These are phyloP conservation scores for Carpatolechia fugitivella DNA, from an alignment of 2,888 invertebrate genomes.

Conservation along the genomic window DNA sequence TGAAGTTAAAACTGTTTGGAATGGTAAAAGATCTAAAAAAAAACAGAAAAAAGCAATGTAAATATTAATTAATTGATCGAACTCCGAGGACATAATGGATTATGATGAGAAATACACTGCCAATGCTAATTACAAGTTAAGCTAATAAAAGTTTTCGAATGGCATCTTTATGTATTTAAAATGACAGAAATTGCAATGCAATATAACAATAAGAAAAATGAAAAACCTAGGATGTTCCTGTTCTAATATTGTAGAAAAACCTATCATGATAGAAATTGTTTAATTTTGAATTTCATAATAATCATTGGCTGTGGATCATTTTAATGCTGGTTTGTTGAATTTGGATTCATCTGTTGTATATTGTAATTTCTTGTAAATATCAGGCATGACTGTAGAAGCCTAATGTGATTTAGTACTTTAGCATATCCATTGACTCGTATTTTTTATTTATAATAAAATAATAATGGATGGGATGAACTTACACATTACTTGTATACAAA, in stretches of 20 bases:
- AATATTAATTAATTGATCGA: not conserved
- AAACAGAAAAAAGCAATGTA: not conserved
- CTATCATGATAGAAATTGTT: not conserved
- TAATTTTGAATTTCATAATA: slow-evolving; percentile 16
- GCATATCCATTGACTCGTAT: slow-evolving; percentile 45
- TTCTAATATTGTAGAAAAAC: not conserved
- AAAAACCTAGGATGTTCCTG: not conserved
- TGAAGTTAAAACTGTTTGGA: not conserved
- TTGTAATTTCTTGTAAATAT: slow-evolving; percentile 15
- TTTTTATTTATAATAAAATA: slow-evolving; percentile 26
- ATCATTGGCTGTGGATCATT: slow-evolving; percentile 35
- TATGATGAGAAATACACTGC: not conserved
- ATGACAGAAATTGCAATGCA: slow-evolving; percentile 1
- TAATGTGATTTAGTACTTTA: slow-evolving; percentile 55
- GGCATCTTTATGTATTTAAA: too few relatives aligned
- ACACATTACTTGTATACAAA: slow-evolving; percentile 21
- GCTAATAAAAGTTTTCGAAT: too few relatives aligned
- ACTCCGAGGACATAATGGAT: not conserved
- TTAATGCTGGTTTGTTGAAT: slow-evolving; percentile 3
- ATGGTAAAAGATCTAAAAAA: too few relatives aligned
- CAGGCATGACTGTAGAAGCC: slow-evolving; percentile 29
- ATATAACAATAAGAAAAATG: not conserved
- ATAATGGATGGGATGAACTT: slow-evolving; percentile 49
- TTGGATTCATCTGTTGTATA: slow-evolving; percentile 6
- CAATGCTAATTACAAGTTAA: not conserved